Base-by-base conservation (phyloP, 2,797 vertebrate genomes). In the Poeciliopsis presidionis region DNA sequence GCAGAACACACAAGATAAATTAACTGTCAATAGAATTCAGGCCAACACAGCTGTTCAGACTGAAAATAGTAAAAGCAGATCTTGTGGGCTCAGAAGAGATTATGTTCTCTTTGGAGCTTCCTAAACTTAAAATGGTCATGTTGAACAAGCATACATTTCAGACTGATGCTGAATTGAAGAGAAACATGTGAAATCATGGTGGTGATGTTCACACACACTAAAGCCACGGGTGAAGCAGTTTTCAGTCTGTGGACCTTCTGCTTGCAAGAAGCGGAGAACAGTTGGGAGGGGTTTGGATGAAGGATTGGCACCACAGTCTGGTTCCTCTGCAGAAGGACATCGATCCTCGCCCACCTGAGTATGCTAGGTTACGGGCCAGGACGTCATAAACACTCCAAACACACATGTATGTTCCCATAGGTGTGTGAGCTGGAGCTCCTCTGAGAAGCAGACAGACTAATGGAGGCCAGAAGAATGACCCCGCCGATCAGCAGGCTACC, bases 341-440 rank as follows among this genome's bases (percentile, higher is more conserved):
- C 96, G 33, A 95, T 95, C 84, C 36, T 82, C 46, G 92, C 96
- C 95, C 97, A 93, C 96, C 97, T 90, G 63, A 51, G 18, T 43
- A 14, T 69, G 82, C 72, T 75, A 73, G 97, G 95, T 95, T 99
- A 94, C 0, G 89, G 95, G 95, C 93, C 6, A 95, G 88, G 89
- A 97, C 95, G 39, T 98, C 98, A 99, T 90, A 93, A 87, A 96
- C 61, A 86, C 96, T 96, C 94, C 93, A 2, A 6, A 80, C 84
- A 86, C 85, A 79, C 80, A 84, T 83, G 78, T 77, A 63, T 73
- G 33, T 51, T 13, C 20, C 18, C 41, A 7, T 3, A 6, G 8
- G 51, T 0, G 65, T 28, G 80, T 73, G 86, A 73, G 90, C 78
- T 77, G 90, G 87, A 46, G 93, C 92, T 88, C 89, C 94, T 94